Conservation (phyloP, 2,113 vertebrate species). For the Xenopus laevis region DNA sequence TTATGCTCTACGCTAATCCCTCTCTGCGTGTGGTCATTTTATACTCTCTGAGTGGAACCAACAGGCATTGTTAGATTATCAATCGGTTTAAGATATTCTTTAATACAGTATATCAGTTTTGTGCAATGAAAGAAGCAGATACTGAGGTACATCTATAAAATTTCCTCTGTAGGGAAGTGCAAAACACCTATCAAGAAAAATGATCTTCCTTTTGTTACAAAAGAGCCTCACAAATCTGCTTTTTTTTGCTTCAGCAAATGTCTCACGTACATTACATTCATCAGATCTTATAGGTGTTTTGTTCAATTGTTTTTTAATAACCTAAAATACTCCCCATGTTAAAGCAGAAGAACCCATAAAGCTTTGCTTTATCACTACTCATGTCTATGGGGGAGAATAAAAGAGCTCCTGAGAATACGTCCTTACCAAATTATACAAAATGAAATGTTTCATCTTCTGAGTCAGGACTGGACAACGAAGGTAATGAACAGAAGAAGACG, state of each 20-base stretch:
- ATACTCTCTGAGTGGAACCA: too few species aligned
- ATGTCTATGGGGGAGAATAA: slow-evolving; percentile 20
- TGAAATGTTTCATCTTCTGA: neutral
- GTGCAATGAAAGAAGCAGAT: too few species aligned
- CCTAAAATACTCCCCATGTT: neutral
- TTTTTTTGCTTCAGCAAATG: slow-evolving; percentile 2
- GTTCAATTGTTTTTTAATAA: neutral
- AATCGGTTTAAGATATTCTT: too few species aligned
- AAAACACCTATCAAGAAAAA: too few species aligned
- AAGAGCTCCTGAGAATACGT: slow-evolving; percentile 43
- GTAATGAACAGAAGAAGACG: neutral
- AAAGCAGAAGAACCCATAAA: slow-evolving; percentile 19
- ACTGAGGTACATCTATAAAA: too few species aligned
- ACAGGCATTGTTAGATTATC: too few species aligned
- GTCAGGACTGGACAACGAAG: neutral
- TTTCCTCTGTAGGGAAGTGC: too few species aligned
- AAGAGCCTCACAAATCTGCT: neutral
- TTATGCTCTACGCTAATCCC: too few species aligned
- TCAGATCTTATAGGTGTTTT: slow-evolving; percentile 28
- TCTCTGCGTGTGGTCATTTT: too few species aligned
- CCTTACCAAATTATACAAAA: slow-evolving; percentile 13
- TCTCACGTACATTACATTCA: slow-evolving; percentile 23
- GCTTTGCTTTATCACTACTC: slow-evolving; percentile 12
- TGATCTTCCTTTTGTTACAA: too few species aligned
- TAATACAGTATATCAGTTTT: too few species aligned